A percentile compares a stretch with the other conserved stretches of the same genome.
Conservation (phyloP, 2,113 vertebrate species). For the Sigmodon hispidus region DNA sequence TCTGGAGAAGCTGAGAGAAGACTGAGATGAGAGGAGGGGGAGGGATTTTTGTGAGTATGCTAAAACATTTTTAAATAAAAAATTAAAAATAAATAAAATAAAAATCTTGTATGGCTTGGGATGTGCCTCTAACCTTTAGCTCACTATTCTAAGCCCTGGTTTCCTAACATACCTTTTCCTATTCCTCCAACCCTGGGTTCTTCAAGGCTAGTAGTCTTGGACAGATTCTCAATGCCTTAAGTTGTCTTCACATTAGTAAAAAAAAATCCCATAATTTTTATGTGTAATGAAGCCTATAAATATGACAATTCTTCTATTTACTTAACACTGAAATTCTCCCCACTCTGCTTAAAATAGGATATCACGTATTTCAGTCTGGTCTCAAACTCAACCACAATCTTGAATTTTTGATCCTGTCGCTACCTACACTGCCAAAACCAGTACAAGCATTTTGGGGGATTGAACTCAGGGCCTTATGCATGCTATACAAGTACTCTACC, state of each 20-base stretch:
- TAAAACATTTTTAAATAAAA: too few relatives aligned
- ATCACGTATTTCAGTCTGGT: not conserved
- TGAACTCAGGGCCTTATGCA: too few relatives aligned
- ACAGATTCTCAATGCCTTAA: not conserved
- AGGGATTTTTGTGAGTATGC: too few relatives aligned
- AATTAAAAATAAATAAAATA: too few relatives aligned
- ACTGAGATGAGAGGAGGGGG: too few relatives aligned
- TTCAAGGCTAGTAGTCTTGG: not conserved
- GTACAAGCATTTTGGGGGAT: too few relatives aligned
- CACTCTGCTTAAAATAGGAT: not conserved
- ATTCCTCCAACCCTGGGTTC: not conserved
- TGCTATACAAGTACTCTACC: not conserved
- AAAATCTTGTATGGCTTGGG: not conserved
- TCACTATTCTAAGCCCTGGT: not conserved
- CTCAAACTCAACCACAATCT: not conserved
- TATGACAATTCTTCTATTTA: not conserved
- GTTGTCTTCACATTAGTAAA: not conserved
- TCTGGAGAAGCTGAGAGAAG: too few relatives aligned
- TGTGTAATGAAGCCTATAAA: not conserved
- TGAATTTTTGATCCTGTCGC: not conserved
- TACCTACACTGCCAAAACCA: too few relatives aligned
- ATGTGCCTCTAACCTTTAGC: not conserved
- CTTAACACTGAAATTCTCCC: not conserved
- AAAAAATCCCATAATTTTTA: not conserved
- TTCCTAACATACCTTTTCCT: not conserved